A percentile compares a stretch with the other conserved stretches of the same genome.
Evolutionary conservation across 2,113 vertebrate genomes (phyloP).

Genomic region (Irena cyanogastra): DNA sequence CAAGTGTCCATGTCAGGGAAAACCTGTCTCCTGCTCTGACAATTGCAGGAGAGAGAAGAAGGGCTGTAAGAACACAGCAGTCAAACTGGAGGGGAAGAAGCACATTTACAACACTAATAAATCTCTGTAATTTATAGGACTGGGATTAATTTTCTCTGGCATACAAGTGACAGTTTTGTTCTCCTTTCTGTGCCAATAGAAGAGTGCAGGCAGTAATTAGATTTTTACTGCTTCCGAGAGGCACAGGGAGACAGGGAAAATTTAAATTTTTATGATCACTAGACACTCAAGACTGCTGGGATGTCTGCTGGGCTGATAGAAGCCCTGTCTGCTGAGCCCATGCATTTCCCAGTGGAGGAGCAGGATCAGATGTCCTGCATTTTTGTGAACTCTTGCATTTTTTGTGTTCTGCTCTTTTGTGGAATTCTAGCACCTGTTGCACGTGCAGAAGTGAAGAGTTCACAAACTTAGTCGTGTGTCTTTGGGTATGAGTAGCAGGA

Average conservation of each 20-base stretch:
- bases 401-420: neutral
- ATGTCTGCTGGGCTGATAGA: neutral
- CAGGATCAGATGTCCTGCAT: neutral
- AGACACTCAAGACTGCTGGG: neutral
- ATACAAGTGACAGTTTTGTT: constrained; percentile 29
- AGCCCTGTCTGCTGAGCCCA: neutral
- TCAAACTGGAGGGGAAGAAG: neutral
- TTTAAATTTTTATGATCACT: constrained; percentile 5
- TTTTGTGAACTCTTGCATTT: neutral
- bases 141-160: constrained; percentile 39
- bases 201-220: constrained; percentile 29
- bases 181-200: neutral
- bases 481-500: neutral
- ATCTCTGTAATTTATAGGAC: constrained; percentile 35
- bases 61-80: neutral
- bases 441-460: neutral
- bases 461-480: neutral
- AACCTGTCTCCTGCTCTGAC: neutral
- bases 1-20: neutral
- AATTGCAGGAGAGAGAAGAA: neutral
- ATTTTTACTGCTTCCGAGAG: neutral
- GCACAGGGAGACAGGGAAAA: neutral
- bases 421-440: neutral
- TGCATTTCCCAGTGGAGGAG: neutral
- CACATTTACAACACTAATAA: constrained; percentile 28